Evolutionary conservation across 2,797 vertebrate species (phyloP).

Genomic region (Coregonus ussuriensis): DNA sequence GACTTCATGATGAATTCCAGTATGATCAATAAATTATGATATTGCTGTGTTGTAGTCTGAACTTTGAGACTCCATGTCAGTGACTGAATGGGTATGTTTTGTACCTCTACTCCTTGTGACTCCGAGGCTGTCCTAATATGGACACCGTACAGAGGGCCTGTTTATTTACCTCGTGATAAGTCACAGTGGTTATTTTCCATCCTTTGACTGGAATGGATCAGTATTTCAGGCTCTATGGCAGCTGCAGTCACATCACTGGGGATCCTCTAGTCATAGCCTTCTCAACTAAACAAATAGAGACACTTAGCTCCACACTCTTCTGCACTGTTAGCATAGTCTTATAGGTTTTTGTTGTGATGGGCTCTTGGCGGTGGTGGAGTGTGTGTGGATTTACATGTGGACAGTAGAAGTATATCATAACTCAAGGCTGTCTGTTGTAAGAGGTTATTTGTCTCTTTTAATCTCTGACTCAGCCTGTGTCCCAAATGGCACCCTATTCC

Average conservation of each 20-base stretch:
- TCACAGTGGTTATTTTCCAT: neutral
- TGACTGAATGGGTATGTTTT: neutral
- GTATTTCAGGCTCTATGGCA: neutral
- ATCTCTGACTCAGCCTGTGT: neutral
- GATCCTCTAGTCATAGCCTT: conserved; percentile 1
- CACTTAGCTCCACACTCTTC: neutral
- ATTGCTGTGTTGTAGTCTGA: neutral
- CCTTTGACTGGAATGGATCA: neutral
- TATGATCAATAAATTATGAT: neutral
- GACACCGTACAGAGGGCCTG: neutral
- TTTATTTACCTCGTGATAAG: neutral
- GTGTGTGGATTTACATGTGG: conserved; percentile 1
- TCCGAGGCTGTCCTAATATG: neutral
- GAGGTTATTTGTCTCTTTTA: neutral
- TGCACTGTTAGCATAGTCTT: neutral
- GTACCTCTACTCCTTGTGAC: neutral
- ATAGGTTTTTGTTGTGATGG: neutral
- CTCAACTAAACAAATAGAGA: neutral
- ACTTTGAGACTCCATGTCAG: neutral
- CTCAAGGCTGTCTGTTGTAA: neutral
- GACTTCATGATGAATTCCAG: neutral
- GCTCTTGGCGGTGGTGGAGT: neutral
- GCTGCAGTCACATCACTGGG: neutral
- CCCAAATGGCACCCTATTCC: neutral
- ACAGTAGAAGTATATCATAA: neutral